A percentile compares a stretch with the other conserved stretches of the same genome.
These are phyloP conservation scores for Perizoma flavofasciatum DNA, from an alignment of 2,888 invertebrate species.

Conservation along the genomic window DNA sequence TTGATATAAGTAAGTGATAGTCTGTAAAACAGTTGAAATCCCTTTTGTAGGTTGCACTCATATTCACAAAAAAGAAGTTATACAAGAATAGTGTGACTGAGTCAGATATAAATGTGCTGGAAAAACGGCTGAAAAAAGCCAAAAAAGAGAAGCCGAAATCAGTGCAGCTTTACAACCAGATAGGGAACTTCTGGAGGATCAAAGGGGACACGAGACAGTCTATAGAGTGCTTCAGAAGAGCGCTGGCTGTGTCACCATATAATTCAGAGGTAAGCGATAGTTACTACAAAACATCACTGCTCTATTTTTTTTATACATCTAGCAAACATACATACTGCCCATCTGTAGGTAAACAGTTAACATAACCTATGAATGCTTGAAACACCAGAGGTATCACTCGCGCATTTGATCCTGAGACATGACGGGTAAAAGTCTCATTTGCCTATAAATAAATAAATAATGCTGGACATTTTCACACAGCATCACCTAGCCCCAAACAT, in stretches of 20 bases:
- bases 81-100: conserved; percentile 84
- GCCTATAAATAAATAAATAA: too few relatives aligned
- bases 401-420: too few relatives aligned
- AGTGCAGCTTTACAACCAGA: conserved; percentile 93
- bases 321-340: too few relatives aligned
- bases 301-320: too few relatives aligned
- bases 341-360: too few relatives aligned
- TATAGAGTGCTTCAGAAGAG: conserved; percentile 95
- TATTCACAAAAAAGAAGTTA: conserved; percentile 88
- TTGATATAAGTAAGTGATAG: too few relatives aligned
- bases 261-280: conserved; percentile 87
- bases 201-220: conserved; percentile 94
- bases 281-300: background rate
- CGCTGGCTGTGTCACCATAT: conserved; percentile 92
- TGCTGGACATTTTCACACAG: too few relatives aligned
- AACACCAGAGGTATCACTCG: too few relatives aligned
- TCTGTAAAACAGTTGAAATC: background rate
- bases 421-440: too few relatives aligned
- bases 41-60: conserved; percentile 85
- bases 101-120: conserved; percentile 89
- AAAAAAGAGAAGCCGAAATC: conserved; percentile 93
- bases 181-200: conserved; percentile 96
- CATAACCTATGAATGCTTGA: too few relatives aligned
- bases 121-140: conserved; percentile 89
- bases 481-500: too few relatives aligned